Evolutionary conservation across 2,888 invertebrate species (phyloP).

Genomic region (Orthosia incerta): DNA sequence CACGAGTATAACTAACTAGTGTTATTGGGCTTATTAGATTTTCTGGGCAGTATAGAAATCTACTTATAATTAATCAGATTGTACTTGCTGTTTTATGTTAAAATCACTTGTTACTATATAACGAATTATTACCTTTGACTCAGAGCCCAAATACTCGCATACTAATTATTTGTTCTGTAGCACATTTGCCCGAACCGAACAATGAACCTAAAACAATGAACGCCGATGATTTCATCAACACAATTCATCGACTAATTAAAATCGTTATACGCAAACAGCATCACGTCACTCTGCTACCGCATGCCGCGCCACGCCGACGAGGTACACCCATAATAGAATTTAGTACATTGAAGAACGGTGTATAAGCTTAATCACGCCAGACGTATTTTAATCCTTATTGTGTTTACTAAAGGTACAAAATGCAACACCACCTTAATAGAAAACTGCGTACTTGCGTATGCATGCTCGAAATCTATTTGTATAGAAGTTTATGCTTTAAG

Average conservation of each 20-base stretch:
- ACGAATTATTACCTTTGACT: not conserved
- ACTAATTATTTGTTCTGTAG: constrained; percentile 44
- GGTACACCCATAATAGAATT: constrained; percentile 89
- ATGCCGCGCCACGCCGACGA: constrained; percentile 80
- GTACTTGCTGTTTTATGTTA: not conserved
- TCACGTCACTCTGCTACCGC: constrained; percentile 83
- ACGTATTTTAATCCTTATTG: constrained; percentile 64
- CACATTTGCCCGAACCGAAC: constrained; percentile 45
- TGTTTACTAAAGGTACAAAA: constrained; percentile 48
- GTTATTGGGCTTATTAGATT: not conserved
- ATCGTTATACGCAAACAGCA: constrained; percentile 81
- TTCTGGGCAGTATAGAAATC: not conserved
- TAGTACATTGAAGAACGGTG: constrained; percentile 67
- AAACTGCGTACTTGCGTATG: constrained; percentile 75
- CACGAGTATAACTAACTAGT: not conserved
- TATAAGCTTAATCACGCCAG: constrained; percentile 55
- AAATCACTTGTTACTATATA: not conserved
- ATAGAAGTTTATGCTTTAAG: constrained; percentile 75
- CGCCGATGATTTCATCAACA: constrained; percentile 78
- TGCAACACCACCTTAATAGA: constrained; percentile 54
- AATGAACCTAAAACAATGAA: constrained; percentile 68
- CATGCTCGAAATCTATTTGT: constrained; percentile 63
- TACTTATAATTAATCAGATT: not conserved
- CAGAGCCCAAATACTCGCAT: constrained; percentile 19
- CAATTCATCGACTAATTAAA: constrained; percentile 79